Percentiles rank a stretch among this genome's conserved stretches.
phyloP scores from a whole-genome alignment of 2,113 vertebrate species.

The Ceratotherium simum region DNA sequence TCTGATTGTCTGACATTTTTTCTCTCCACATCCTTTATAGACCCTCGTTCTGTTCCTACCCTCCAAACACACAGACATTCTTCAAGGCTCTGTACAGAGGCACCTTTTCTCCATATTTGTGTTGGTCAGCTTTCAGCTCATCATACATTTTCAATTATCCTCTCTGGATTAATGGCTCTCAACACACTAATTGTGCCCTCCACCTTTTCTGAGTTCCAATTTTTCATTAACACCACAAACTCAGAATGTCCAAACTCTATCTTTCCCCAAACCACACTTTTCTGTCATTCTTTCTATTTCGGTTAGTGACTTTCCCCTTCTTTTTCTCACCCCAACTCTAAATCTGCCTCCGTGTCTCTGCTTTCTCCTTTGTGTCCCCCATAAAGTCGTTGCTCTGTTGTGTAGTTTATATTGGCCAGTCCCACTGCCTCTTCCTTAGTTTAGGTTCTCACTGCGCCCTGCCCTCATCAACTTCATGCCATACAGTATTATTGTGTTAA shows the following conservation, averaged over 20 bases:
- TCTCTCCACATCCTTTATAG: not conserved
- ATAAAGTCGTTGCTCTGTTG: not conserved
- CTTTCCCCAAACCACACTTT: not conserved
- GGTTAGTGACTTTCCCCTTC: fast-evolving
- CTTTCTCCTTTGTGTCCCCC: not conserved
- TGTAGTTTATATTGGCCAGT: not conserved
- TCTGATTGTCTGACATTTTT: not conserved
- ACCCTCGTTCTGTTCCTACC: fast-evolving
- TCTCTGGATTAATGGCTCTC: not conserved
- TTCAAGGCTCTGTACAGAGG: fast-evolving
- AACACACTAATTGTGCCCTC: not conserved
- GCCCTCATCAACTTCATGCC: not conserved
- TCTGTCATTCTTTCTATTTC: too few species aligned
- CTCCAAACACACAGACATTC: not conserved
- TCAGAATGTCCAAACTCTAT: not conserved
- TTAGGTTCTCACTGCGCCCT: not conserved
- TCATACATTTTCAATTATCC: not conserved
- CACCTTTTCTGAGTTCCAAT: not conserved
- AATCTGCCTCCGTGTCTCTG: not conserved
- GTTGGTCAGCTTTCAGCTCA: not conserved
- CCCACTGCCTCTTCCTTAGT: not conserved
- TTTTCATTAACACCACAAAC: not conserved
- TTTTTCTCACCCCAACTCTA: too few species aligned
- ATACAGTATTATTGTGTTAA: not conserved
- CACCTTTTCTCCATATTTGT: not conserved